Percentiles rank a stretch among this genome's conserved stretches.
Evolutionary conservation across 1,140 invertebrate genomes (phyloP).

Genomic region (Drosophila arizonae): DNA sequence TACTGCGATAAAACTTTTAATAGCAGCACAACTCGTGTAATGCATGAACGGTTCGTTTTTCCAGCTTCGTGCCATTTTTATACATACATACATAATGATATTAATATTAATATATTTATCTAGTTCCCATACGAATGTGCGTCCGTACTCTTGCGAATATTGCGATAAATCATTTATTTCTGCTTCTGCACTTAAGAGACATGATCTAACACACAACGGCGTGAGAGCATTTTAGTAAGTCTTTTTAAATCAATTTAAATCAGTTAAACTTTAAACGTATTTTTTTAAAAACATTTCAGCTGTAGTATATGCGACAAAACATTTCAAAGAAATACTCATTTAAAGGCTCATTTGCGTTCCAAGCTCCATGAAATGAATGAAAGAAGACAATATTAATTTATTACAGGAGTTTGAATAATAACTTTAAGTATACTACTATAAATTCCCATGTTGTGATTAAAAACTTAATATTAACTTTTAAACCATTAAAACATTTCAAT

Average conservation of each 20-base stretch:
- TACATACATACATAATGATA: no score
- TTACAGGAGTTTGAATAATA: slow-evolving; percentile 9
- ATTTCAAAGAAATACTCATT: slow-evolving; percentile 63
- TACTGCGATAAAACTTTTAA: slow-evolving; percentile 56
- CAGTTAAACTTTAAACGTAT: not conserved
- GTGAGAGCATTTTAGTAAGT: slow-evolving; percentile 55
- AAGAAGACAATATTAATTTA: slow-evolving; percentile 12
- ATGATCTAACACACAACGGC: slow-evolving; percentile 62
- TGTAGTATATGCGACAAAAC: slow-evolving; percentile 54
- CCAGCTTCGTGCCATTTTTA: not conserved
- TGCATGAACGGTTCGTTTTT: slow-evolving; percentile 57
- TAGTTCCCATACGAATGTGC: slow-evolving; percentile 57
- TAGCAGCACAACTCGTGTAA: slow-evolving; percentile 59
- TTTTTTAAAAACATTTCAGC: slow-evolving; percentile 13
- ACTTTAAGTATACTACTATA: not conserved
- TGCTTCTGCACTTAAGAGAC: slow-evolving; percentile 54
- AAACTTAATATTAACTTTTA: no score
- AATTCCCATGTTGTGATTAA: no score
- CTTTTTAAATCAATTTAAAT: not conserved
- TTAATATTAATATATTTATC: not conserved
- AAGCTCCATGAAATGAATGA: slow-evolving; percentile 40
- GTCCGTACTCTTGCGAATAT: slow-evolving; percentile 49
- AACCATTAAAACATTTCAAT: no score
- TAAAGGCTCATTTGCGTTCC: slow-evolving; percentile 59
- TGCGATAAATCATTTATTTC: slow-evolving; percentile 60